Conservation (phyloP, 2,797 vertebrate species). For the Danio albolineatus region DNA sequence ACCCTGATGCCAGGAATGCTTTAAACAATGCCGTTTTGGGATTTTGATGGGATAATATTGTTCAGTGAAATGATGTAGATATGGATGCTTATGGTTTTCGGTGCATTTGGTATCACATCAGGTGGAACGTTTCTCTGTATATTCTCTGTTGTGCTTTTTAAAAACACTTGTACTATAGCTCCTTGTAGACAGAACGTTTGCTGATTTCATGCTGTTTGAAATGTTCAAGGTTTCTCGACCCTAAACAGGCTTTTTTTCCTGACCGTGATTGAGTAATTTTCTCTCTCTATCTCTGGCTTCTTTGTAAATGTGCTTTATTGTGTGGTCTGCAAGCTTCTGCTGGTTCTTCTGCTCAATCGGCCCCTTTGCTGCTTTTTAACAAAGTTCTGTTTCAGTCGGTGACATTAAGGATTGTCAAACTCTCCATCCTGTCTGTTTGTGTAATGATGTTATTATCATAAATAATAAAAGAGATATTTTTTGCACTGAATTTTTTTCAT, state of each 20-base stretch:
- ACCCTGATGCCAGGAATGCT: neutral
- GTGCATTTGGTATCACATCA: conserved; percentile 9
- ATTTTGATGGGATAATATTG: neutral
- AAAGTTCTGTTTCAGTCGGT: conserved; percentile 64
- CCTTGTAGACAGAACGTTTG: neutral
- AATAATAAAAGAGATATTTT: conserved; percentile 71
- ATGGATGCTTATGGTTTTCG: conserved; percentile 14
- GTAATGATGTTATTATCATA: conserved; percentile 59
- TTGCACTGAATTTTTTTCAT: conserved; percentile 62
- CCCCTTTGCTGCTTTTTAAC: conserved; percentile 62
- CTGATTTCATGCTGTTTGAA: conserved; percentile 19
- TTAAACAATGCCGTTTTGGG: neutral
- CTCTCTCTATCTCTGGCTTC: conserved; percentile 34
- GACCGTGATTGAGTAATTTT: conserved; percentile 50
- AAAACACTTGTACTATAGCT: conserved; percentile 46
- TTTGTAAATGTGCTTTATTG: conserved; percentile 59
- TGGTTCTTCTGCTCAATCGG: conserved; percentile 40
- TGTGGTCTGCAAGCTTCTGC: conserved; percentile 56
- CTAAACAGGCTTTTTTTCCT: conserved; percentile 22
- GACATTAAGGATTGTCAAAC: conserved; percentile 50
- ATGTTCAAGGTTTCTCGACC: neutral
- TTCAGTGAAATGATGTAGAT: conserved; percentile 27
- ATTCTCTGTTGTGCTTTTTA: conserved; percentile 32
- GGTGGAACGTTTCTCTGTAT: conserved; percentile 36
- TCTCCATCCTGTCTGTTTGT: conserved; percentile 61